Base-by-base conservation (phyloP, 2,797 vertebrate species). In the Cirrhinus molitorella region DNA sequence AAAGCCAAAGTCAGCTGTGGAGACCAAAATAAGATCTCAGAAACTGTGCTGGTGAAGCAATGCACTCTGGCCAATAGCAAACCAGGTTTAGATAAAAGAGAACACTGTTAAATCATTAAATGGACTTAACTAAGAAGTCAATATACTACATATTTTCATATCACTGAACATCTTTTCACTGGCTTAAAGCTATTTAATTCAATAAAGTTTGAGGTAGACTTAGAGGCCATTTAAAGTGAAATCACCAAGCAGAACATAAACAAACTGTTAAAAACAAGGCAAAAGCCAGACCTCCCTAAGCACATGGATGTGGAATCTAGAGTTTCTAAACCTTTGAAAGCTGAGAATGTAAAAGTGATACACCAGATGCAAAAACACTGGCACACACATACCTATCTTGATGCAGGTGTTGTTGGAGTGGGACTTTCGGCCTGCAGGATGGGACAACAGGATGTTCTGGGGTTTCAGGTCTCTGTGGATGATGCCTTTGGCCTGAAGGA, bases 391-490 rank as follows among this genome's bases (percentile, higher is more conserved):
- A 99, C 98, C 98, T 0, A 99, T 99, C 94, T 99, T 99, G 85
- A 99, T 98, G 74, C 97, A 97, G 89, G 98, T 98, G 91, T 96
- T 98, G 93, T 95, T 98, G 88, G 96, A 97, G 89, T 97, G 97
- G 2, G 97, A 96, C 67, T 97, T 98, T 91, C 97, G 96, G 55
- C 97, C 97, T 0, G 95, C 94, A 0, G 96, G 88, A 23, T 96
- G 96, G 70, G 97, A 96, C 9, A 99, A 95, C 86, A 99, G 95
- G 53, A 99, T 99, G 88, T 99, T 99, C 94, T 99, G 98, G 0
- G 98, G 98, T 86, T 99, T 99, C 81, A 99, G 94, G 92, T 99
- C 98, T 2, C 98, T 90, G 91, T 99, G 98, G 91, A 99, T 99
- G 88, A 99, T 97, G 80, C 96, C 98, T 91, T 99, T 99, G 91